Conservation (phyloP, 1,140 invertebrate genomes). For the Brachionus rotundiformis region DNA sequence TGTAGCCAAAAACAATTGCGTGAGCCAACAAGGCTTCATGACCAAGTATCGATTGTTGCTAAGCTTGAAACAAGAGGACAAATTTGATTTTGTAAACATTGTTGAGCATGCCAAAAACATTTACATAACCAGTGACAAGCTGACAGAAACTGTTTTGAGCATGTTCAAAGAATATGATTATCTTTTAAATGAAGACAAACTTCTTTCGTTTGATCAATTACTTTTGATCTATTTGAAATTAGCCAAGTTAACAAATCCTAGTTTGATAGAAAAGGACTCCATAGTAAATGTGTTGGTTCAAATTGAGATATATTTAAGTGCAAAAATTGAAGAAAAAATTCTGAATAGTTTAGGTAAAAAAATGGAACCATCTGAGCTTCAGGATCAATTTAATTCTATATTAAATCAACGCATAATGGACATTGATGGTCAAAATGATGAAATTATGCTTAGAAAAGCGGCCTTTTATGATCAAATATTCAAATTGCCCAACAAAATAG, state of each 20-base stretch:
- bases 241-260: not conserved
- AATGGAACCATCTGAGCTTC: not conserved
- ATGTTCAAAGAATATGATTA: constrained; percentile 3
- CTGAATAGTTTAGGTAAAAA: not conserved
- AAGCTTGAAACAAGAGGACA: not conserved
- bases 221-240: not conserved
- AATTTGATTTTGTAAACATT: not conserved
- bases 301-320: not conserved
- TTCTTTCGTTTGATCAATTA: not conserved
- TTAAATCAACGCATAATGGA: constrained; percentile 8
- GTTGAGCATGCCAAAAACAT: not conserved
- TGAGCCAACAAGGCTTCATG: constrained; percentile 13
- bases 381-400: not conserved
- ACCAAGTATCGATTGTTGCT: constrained; percentile 21
- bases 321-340: not conserved
- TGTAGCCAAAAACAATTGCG: not conserved
- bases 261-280: not conserved
- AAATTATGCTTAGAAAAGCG: constrained; percentile 2
- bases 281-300: not conserved
- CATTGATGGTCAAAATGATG: not conserved
- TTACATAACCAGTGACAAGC: not conserved
- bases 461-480: not conserved
- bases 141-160: not conserved
- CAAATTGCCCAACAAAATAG: not conserved
- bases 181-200: constrained; percentile 37